phyloP scores from a whole-genome alignment of 2,888 invertebrate genomes.

The Flexamia atlantica region DNA sequence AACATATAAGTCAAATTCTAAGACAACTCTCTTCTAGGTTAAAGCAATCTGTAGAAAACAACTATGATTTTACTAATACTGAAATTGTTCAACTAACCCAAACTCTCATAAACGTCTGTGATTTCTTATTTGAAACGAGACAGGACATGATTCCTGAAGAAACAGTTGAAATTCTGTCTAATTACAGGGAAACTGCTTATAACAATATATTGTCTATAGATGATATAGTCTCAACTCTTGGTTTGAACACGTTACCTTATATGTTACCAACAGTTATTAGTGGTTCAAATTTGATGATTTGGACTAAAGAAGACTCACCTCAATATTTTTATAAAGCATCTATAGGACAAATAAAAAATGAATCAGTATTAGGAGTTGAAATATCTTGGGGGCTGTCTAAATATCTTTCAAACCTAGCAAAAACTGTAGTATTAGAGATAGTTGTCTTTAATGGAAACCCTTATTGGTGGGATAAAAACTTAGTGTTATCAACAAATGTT shows the following conservation, averaged over 20 bases:
- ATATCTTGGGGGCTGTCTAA: neutral
- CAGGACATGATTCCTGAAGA: neutral
- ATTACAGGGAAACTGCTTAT: neutral
- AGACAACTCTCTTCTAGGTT: neutral
- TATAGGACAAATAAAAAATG: neutral
- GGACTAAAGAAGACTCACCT: constrained; percentile 14
- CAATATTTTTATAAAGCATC: neutral
- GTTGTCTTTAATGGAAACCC: constrained; percentile 23
- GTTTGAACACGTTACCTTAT: neutral
- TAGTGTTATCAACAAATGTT: neutral
- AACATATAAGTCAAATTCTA: neutral
- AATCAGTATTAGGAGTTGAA: neutral
- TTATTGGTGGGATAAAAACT: constrained; percentile 10
- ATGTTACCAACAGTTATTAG: neutral
- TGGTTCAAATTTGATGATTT: neutral
- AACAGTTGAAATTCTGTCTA: neutral
- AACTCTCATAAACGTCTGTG: too few species aligned
- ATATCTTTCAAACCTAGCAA: neutral
- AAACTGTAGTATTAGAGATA: neutral
- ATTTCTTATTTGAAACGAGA: too few species aligned
- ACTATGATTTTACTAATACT: neutral
- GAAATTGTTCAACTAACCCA: neutral
- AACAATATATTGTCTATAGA: neutral
- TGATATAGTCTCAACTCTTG: neutral
- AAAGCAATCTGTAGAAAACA: neutral